phyloP scores from a whole-genome alignment of 2,113 vertebrate genomes.

The Apistogramma diplotaenia region DNA sequence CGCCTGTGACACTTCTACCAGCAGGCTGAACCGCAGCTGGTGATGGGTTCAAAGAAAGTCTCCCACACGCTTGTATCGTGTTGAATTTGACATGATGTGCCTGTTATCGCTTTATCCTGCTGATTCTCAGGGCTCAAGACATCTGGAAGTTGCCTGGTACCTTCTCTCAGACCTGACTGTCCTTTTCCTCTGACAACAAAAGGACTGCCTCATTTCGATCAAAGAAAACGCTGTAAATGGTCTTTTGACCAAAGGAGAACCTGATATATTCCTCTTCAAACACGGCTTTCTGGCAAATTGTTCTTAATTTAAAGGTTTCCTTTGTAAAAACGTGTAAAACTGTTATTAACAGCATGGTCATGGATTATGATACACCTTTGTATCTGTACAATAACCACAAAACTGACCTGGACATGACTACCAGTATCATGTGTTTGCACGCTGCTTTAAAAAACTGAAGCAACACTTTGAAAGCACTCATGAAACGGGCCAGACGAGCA shows the following conservation, averaged over 20 bases:
- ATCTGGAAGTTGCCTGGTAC: not conserved
- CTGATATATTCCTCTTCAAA: not conserved
- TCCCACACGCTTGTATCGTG: not conserved
- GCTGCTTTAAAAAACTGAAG: too few relatives aligned
- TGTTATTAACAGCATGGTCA: too few relatives aligned
- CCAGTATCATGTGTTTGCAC: too few relatives aligned
- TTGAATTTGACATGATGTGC: not conserved
- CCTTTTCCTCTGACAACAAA: not conserved
- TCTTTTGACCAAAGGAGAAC: not conserved
- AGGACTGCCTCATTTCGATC: not conserved
- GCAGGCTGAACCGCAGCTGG: slow-evolving; percentile 39
- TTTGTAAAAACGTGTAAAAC: too few relatives aligned
- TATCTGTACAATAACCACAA: too few relatives aligned
- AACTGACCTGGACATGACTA: too few relatives aligned
- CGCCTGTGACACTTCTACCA: slow-evolving; percentile 5
- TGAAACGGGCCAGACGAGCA: too few relatives aligned
- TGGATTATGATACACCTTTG: too few relatives aligned
- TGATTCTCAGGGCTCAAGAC: not conserved
- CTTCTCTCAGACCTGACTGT: not conserved
- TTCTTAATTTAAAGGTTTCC: not conserved
- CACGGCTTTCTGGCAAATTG: not conserved
- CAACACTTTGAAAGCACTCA: too few relatives aligned
- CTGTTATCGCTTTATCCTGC: not conserved
- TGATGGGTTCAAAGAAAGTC: not conserved
- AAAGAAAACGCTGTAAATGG: not conserved